Conservation (phyloP, 2,888 invertebrate genomes). For the Gryllus longicercus region DNA sequence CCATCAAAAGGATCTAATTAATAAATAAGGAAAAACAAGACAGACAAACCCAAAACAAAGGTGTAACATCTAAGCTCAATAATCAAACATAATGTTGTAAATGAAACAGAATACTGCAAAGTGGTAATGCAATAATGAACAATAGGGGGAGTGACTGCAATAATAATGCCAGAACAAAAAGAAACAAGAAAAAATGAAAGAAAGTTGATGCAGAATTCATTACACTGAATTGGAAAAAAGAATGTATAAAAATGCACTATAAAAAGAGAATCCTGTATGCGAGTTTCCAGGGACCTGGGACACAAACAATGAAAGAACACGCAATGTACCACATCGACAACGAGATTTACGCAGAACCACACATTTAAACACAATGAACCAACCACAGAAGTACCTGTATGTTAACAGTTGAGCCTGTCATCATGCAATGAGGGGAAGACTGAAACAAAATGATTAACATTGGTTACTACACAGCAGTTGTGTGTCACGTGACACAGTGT, state of each 20-base stretch:
- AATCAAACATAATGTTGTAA: constrained; percentile 18
- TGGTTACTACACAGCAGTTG: constrained; percentile 38
- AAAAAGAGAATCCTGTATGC: constrained; percentile 25
- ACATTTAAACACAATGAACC: constrained; percentile 39
- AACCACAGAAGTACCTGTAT: constrained; percentile 39
- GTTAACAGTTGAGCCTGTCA: constrained; percentile 43
- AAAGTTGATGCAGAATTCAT: constrained; percentile 19
- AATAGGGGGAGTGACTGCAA: constrained; percentile 25
- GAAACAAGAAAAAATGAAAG: constrained; percentile 18
- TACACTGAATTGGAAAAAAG: background rate
- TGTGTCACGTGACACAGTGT: background rate
- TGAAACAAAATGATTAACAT: constrained; percentile 43
- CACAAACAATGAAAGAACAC: constrained; percentile 34
- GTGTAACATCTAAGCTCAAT: background rate
- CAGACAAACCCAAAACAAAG: too few species aligned
- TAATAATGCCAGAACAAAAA: background rate
- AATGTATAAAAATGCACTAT: constrained; percentile 20
- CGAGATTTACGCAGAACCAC: constrained; percentile 37
- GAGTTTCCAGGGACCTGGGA: constrained; percentile 32
- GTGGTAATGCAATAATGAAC: constrained; percentile 20
- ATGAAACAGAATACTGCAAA: constrained; percentile 9
- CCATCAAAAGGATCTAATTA: too few species aligned
- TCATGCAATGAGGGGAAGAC: constrained; percentile 43
- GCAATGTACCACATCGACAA: constrained; percentile 29
- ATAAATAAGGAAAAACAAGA: too few species aligned